Conservation (phyloP, 2,888 invertebrate species). For the Cheilosia vernalis region DNA sequence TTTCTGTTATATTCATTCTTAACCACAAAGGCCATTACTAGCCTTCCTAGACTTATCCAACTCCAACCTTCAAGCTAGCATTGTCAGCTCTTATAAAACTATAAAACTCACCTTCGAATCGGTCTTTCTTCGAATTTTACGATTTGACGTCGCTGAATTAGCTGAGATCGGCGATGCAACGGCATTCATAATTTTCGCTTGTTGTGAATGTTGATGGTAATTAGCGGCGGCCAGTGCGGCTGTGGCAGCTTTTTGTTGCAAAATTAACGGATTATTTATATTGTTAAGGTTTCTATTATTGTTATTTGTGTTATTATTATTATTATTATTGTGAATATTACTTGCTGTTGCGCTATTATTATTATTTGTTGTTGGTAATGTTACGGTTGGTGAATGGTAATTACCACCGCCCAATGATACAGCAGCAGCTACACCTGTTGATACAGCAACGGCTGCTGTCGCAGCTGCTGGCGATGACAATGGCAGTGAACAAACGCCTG, state of each 20-base stretch:
- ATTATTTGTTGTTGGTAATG: constrained; percentile 78
- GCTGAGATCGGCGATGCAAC: constrained; percentile 83
- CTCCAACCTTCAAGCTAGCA: neutral
- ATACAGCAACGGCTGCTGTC: constrained; percentile 82
- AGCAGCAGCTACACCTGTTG: constrained; percentile 77
- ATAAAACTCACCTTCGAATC: constrained; percentile 85
- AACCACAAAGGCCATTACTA: neutral
- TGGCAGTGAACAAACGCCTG: constrained; percentile 84
- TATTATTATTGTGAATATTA: constrained; percentile 74
- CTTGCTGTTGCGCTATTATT: constrained; percentile 73
- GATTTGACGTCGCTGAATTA: constrained; percentile 85
- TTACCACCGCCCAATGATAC: constrained; percentile 76
- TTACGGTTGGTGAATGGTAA: constrained; percentile 79
- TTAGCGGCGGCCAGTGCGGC: constrained; percentile 78
- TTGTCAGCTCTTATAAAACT: neutral
- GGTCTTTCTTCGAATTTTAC: constrained; percentile 89
- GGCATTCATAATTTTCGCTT: constrained; percentile 83
- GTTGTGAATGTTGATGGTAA: constrained; percentile 78
- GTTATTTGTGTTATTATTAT: constrained; percentile 72
- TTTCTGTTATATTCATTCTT: no score
- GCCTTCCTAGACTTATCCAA: no score
- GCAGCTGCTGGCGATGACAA: constrained; percentile 83
- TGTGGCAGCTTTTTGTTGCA: constrained; percentile 78
- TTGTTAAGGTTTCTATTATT: constrained; percentile 76
- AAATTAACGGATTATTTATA: constrained; percentile 74